Evolutionary conservation across 2,888 invertebrate species (phyloP), one percentile per base, ranked within the genome.

Genomic region (Pseudolycoriella hygida): DNA sequence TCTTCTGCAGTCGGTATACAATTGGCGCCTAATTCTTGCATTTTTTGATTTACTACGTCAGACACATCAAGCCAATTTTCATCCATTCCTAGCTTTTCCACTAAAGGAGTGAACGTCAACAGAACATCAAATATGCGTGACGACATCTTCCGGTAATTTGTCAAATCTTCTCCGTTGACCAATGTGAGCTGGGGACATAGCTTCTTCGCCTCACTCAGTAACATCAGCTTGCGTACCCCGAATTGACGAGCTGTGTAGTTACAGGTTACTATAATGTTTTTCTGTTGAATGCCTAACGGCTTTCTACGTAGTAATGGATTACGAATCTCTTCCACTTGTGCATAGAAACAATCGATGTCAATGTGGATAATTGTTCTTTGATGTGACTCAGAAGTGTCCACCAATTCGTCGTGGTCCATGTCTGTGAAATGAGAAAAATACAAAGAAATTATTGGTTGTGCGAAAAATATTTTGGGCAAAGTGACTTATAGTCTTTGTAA

Each of bases 61-160:
- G 83, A 79, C 51, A 87, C 77, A 67, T 89, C 88, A 54, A 88
- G 68, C 61, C 72, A 88, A 60, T 85, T 86, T 60, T 89, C 89
- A 64, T 89, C 88, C 57, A 88, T 72, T 12, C 88, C 87, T 45
- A 88, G 68, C 56, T 84, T 76, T 61, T 89, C 88, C 0, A 87
- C 83, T 42, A 74, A 65, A 43, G 75, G 72, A 47, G 81, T 80
- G 66, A 77, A 86, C 54, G 72, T 74, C 51, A 77, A 75, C 49
- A 88, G 64, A 49, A 80, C 65, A 48, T 74, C 73, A 51, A 80
- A 80, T 50, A 88, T 77, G 64, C 80, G 78, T 51, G 77, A 74
- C 2, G 88, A 88, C 60, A 78, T 76, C 48, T 79, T 72, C 53
- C 87, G 74, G 59, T 89, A 89, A 49, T 79, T 75, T 38, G 80